Base-by-base conservation (phyloP, 2,797 vertebrate genomes). In the Rhinatrema bivittatum region DNA sequence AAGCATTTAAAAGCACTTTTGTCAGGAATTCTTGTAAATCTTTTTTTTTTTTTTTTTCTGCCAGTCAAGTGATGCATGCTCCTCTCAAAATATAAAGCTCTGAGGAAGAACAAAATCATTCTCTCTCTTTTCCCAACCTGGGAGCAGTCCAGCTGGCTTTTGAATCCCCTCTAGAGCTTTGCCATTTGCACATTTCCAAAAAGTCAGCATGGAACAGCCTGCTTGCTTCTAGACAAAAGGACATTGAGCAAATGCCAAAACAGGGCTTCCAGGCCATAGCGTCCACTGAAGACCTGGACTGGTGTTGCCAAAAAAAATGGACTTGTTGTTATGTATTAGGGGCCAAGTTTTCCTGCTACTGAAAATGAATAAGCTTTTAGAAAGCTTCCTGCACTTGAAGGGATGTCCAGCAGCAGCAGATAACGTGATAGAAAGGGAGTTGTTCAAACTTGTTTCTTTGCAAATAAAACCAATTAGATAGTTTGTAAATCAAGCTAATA, bases 271-370 rank as follows among this genome's bases (percentile, higher is more conserved):
- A 36, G 37, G 17, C 16, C 46, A 25, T 43, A 45, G 37, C 33
- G n/a, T 34, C 40, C 22, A 29, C 40, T 19, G 10, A 32, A 29
- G 16, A 40, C 9, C 7, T 10, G 32, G 11, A 14, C 12, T 3
- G 15, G 15, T 29, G 18, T 46, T 32, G 25, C 19, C 36, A 29
- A 16, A 39, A 48, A 32, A 26, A 29, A 24, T n/a, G 46, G 35
- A 27, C 31, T 54, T 29, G 32, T 37, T 37, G 14, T 14, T 25
- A 13, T 37, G 27, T 20, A 10, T 35, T 29, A 42, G 20, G 16
- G 24, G 10, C 29, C n/a, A n/a, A 29, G 21, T 39, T 54, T 41
- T 21, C 25, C 34, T 39, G 30, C 39, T 59, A 40, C 34, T 46
- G 39, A 32, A 36, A 37, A 37, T 34, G 13, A 50, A 25, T 20